Evolutionary conservation across 2,888 invertebrate species (phyloP).

Genomic region (Nebria salina): DNA sequence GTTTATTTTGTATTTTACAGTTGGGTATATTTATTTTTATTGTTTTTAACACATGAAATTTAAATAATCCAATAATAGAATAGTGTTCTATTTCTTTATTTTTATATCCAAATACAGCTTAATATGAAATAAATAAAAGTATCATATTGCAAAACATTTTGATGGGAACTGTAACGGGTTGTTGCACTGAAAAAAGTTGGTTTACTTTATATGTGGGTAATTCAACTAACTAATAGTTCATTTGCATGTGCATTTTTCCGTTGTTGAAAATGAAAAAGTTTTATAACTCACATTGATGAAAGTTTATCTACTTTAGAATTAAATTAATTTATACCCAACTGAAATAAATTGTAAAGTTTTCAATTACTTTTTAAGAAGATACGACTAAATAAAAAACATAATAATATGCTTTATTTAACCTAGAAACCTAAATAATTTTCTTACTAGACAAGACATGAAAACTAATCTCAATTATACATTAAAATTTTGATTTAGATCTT

Average conservation of each 20-base stretch:
- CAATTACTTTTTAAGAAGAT: conserved; percentile 11
- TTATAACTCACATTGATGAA: conserved; percentile 8
- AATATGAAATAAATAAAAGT: not conserved
- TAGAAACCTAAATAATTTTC: conserved; percentile 3
- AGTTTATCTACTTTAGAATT: conserved; percentile 5
- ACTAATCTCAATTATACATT: not conserved
- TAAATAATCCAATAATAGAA: not conserved
- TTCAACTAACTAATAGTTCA: conserved; percentile 10
- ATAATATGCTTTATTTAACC: not conserved
- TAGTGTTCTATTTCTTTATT: no score
- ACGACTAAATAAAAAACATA: conserved; percentile 1
- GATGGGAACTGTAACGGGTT: conserved; percentile 2
- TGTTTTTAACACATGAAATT: not conserved
- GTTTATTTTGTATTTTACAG: not conserved
- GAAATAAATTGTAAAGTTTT: conserved; percentile 6
- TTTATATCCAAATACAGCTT: no score
- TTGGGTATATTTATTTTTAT: not conserved
- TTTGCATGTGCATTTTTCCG: conserved; percentile 16
- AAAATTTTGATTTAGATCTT: no score
- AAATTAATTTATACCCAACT: conserved; percentile 3
- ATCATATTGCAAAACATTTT: not conserved
- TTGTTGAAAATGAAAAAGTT: not conserved
- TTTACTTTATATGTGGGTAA: not conserved
- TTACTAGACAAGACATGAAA: not conserved
- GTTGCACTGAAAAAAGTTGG: not conserved